Base-by-base conservation (phyloP, 1,140 invertebrate species). In the Diorhabda elongata region DNA sequence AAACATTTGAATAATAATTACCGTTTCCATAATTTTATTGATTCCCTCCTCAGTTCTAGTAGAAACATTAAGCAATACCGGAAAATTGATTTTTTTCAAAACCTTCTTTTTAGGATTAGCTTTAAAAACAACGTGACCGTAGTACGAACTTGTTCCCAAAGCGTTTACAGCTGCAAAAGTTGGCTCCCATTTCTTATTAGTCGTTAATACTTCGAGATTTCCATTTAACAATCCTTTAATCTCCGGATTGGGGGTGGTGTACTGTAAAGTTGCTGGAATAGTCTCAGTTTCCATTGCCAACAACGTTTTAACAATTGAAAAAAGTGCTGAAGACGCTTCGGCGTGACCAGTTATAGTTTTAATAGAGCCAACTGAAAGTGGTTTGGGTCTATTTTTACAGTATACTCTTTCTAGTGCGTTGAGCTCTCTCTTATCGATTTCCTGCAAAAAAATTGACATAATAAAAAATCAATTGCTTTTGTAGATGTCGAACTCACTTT, bases 301-400 rank as follows among this genome's bases (percentile, higher is more conserved):
- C 4, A 93, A 70, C 2, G 87, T 79, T 83, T 85, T 75, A 0
- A 73, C 79, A 6, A 81, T 61, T 43, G 81, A 69, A 64, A 80
- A 75, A 45, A 91, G 72, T 52, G 85, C 84, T 76, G 90, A 89
- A 3, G 87, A 86, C 42, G 90, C 85, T 79, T 92, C 90, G 41
- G 89, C 84, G 75, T 93, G 91, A 0, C 92, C 92, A 81, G 92
- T 85, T 78, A 92, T 93, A 7, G 89, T 88, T 77, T 93, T 93
- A 2, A 92, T 84, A 2, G 90, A 90, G 3, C 92, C 91, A 70
- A 94, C 86, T 4, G 88, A 77, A 4, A 94, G 82, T n/a, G 91
- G 89, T 7, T 67, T 62, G 78, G 70, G 77, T 75, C 80, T 68
- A 44, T 79, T 75, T 60, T 77, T 75, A 73, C 87, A 88, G 85